Percentiles rank a stretch among this genome's conserved stretches.
These are phyloP conservation scores for Paracanthobrama guichenoti DNA, from an alignment of 2,113 vertebrate genomes.

Conservation along the genomic window DNA sequence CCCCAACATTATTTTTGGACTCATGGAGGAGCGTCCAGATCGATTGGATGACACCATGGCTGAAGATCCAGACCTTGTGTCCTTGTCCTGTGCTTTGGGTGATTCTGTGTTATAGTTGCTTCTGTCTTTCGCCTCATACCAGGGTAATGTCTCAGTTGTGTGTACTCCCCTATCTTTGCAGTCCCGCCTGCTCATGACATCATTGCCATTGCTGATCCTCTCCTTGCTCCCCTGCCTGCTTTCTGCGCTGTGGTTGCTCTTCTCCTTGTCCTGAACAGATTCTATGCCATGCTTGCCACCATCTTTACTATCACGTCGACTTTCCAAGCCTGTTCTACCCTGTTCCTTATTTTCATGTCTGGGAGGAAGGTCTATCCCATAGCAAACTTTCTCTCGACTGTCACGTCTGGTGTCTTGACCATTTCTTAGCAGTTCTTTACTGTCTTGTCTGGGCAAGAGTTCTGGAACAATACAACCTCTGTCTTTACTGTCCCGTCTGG, in stretches of 20 bases:
- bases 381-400: constrained; percentile 65
- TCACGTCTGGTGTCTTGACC: constrained; percentile 68
- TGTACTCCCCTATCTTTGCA: constrained; percentile 71
- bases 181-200: constrained; percentile 63
- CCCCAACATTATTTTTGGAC: constrained; percentile 83
- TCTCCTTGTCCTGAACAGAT: constrained; percentile 36
- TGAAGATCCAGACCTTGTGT: constrained; percentile 81
- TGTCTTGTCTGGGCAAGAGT: constrained; percentile 64
- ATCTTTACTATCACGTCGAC: constrained; percentile 65
- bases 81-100: constrained; percentile 93
- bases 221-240: constrained; percentile 65
- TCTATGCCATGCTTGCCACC: constrained; percentile 35
- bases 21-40: constrained; percentile 85
- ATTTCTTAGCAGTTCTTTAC: constrained; percentile 69
- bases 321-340: constrained; percentile 68
- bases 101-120: constrained; percentile 80
- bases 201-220: constrained; percentile 64
- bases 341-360: constrained; percentile 72
- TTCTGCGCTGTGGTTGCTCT: constrained; percentile 39
- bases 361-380: constrained; percentile 47
- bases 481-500: constrained; percentile 70
- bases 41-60: constrained; percentile 81
- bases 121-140: constrained; percentile 85
- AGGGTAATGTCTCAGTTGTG: constrained; percentile 86
- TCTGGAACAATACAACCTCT: constrained; percentile 39